Conservation (phyloP, 2,888 invertebrate species). For the Caenorhabditis sinica region DNA sequence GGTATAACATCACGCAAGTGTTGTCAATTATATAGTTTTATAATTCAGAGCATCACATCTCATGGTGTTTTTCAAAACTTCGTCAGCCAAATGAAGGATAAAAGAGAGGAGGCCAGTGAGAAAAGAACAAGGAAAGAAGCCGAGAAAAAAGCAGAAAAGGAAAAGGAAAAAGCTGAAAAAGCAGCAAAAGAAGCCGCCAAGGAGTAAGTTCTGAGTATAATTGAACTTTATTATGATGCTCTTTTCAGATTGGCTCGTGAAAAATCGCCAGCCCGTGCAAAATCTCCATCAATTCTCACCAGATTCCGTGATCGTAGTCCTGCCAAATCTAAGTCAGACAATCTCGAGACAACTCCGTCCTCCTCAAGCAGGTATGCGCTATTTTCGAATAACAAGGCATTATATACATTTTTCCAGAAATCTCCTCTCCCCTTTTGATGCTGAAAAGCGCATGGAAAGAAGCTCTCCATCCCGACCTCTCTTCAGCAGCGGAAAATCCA, state of each 20-base stretch:
- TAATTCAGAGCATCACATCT: constrained; percentile 69
- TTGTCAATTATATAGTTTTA: not conserved
- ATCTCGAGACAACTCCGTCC: constrained; percentile 75
- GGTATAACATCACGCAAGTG: constrained; percentile 44
- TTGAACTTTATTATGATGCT: not conserved
- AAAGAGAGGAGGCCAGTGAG: constrained; percentile 72
- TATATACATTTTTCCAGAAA: constrained; percentile 67
- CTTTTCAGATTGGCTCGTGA: constrained; percentile 69
- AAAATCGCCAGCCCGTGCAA: constrained; percentile 72
- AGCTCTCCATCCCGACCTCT: constrained; percentile 78
- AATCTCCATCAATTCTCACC: constrained; percentile 79
- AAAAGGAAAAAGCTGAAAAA: constrained; percentile 70
- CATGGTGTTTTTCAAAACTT: constrained; percentile 77
- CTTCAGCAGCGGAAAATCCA: constrained; percentile 69
- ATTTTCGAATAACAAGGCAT: not conserved
- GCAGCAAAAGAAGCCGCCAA: constrained; percentile 74
- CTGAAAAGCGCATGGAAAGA: constrained; percentile 75
- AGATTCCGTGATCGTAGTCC: constrained; percentile 80
- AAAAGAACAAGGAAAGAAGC: constrained; percentile 72
- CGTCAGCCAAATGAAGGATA: constrained; percentile 75
- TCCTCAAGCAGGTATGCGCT: constrained; percentile 70
- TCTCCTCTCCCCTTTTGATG: constrained; percentile 78
- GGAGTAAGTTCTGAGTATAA: constrained; percentile 55
- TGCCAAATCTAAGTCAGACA: constrained; percentile 76
- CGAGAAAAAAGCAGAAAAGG: constrained; percentile 73